A percentile compares a stretch with the other conserved stretches of the same genome.
These are phyloP conservation scores for Archips xylosteana DNA, from an alignment of 2,888 invertebrate species.

Conservation along the genomic window DNA sequence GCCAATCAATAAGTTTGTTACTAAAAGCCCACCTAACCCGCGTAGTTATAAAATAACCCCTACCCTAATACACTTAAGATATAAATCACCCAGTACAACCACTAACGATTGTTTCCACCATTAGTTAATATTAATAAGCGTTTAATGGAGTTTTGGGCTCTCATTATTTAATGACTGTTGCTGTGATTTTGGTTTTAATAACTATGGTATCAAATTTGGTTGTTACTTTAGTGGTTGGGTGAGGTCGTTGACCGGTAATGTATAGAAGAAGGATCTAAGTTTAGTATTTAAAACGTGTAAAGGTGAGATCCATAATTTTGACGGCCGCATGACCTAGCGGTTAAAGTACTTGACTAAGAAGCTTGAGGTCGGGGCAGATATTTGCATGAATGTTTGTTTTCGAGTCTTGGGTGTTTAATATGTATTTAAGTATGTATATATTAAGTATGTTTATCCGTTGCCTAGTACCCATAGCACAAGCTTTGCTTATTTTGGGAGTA, in stretches of 20 bases:
- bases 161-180: conserved; percentile 13
- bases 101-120: conserved; percentile 24
- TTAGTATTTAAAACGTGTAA: background rate
- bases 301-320: too few species aligned
- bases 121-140: conserved; percentile 29
- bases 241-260: background rate
- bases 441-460: too few species aligned
- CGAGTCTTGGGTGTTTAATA: too few species aligned
- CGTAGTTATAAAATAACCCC: conserved; percentile 12
- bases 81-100: conserved; percentile 16
- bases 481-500: too few species aligned
- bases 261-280: background rate
- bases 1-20: conserved; percentile 28
- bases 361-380: too few species aligned
- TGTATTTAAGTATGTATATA: too few species aligned
- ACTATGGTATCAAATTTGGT: background rate
- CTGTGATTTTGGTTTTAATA: conserved; percentile 20
- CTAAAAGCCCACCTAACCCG: conserved; percentile 1
- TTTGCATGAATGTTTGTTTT: too few species aligned
- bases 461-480: too few species aligned
- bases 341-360: too few species aligned
- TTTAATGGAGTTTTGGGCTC: conserved; percentile 26
- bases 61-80: conserved; percentile 5
- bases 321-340: too few species aligned
- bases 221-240: background rate